Base-by-base conservation (phyloP, 2,113 vertebrate genomes). In the Hippocampus guttulatus region DNA sequence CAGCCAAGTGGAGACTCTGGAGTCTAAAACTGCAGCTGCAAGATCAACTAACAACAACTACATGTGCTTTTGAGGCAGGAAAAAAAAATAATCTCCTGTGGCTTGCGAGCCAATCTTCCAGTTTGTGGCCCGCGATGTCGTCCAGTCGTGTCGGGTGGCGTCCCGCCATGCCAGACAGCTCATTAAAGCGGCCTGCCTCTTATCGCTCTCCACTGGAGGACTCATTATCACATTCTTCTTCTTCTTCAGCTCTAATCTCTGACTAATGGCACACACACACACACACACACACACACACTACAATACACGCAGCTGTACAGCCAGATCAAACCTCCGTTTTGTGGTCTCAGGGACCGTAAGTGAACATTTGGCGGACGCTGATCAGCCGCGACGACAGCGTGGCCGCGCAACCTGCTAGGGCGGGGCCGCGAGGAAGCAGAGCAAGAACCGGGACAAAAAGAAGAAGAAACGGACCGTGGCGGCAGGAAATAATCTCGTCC, bases 221-320 rank as follows among this genome's bases (percentile, higher is more conserved):
- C 58, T 61, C 58, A 61, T 61, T 61, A 61, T 30, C 27, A 61
- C 58, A 2, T 61, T 61, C 58, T 61, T 61, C 27, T 61, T 61
- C 27, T 33, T 61, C 58, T 61, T 61, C 27, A 3, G 27, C 27
- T 33, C 58, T 33, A 33, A 61, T 61, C 25, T 61, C 15, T 18
- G 27, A 33, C 27, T 33, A 61, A 61, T 33, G 18, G 25, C 27
- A 8, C 23, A 58, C 55, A 55, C 21, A 23, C 52, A n/a, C 52
- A 8, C 18, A 20, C 18, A 6, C 5, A 5, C 6, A 7, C 49
- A 18, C 47, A 18, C 47, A 18, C 15, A 20, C 14, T 6, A 3
- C n/a, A 54, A n/a, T 21, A 23, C 23, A 27, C 55, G 3, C 55
- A 58, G 55, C n/a, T 58, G 23, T 27, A 15, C 23, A 27, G 55